Percentiles rank a stretch among this genome's conserved stretches.
Conservation (phyloP, 2,797 vertebrate genomes). For the Podarcis lilfordi region DNA sequence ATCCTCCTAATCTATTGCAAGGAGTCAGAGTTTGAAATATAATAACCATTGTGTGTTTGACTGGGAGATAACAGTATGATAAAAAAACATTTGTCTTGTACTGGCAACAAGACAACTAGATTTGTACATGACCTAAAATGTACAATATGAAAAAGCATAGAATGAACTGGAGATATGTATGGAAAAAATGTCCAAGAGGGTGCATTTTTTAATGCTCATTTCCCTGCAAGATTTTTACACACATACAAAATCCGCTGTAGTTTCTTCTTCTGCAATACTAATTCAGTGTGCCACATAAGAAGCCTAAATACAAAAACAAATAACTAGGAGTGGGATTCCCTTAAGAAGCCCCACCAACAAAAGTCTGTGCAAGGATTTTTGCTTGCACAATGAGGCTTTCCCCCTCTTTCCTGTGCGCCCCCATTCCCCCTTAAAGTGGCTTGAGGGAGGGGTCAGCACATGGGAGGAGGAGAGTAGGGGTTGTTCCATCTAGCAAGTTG, state of each 20-base stretch:
- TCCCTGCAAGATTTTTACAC: neutral
- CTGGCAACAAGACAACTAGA: neutral
- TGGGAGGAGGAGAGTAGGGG: too few species aligned
- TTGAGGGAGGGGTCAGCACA: too few species aligned
- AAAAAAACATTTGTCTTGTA: neutral
- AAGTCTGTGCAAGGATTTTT: too few species aligned
- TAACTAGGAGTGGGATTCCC: too few species aligned
- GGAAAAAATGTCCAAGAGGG: too few species aligned
- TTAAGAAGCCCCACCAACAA: too few species aligned
- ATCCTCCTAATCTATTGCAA: slow-evolving; percentile 8
- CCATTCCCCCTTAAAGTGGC: too few species aligned
- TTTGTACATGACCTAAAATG: slow-evolving; percentile 5
- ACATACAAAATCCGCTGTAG: neutral
- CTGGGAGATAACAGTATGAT: slow-evolving; percentile 3
- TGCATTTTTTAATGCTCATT: too few species aligned
- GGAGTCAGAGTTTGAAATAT: neutral
- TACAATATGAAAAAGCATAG: slow-evolving; percentile 1
- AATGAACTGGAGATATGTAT: neutral
- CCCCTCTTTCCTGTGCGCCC: too few species aligned
- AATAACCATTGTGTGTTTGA: neutral
- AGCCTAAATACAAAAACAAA: neutral
- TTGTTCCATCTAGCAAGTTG: too few species aligned
- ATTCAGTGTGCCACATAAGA: neutral
- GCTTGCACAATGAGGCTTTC: too few species aligned
- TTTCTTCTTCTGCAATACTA: neutral